Evolutionary conservation across 1,140 invertebrate genomes (phyloP).

Genomic region (Delia radicum): DNA sequence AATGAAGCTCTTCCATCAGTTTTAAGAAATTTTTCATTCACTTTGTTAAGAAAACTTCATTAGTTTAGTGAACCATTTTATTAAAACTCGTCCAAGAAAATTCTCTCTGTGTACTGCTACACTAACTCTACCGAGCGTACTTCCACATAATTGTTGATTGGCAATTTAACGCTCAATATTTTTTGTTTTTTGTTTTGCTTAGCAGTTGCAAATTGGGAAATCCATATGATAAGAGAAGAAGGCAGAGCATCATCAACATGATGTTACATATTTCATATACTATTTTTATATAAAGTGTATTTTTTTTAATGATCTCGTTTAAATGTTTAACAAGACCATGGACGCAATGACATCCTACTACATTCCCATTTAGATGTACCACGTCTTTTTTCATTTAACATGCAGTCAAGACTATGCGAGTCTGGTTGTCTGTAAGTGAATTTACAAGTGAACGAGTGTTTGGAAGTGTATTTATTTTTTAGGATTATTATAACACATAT

Average conservation of each 20-base stretch:
- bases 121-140: neutral
- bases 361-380: too few relatives aligned
- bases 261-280: neutral
- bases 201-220: conserved; percentile 3
- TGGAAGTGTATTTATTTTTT: neutral
- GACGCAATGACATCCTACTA: neutral
- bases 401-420: neutral
- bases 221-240: neutral
- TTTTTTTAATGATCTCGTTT: conserved; percentile 1
- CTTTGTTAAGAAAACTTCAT: too few relatives aligned
- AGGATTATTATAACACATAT: neutral
- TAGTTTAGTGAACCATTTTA: too few relatives aligned
- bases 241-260: neutral
- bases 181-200: neutral
- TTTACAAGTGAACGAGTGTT: neutral
- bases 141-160: conserved; percentile 17
- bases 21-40: too few relatives aligned
- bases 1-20: too few relatives aligned
- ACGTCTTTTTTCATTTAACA: too few relatives aligned
- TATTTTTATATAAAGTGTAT: too few relatives aligned
- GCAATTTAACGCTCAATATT: conserved; percentile 14
- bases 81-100: too few relatives aligned
- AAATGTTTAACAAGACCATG: neutral
- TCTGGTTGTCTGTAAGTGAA: neutral
- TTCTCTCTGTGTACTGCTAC: too few relatives aligned